phyloP scores from a whole-genome alignment of 2,888 invertebrate genomes.

The Eupithecia insigniata region DNA sequence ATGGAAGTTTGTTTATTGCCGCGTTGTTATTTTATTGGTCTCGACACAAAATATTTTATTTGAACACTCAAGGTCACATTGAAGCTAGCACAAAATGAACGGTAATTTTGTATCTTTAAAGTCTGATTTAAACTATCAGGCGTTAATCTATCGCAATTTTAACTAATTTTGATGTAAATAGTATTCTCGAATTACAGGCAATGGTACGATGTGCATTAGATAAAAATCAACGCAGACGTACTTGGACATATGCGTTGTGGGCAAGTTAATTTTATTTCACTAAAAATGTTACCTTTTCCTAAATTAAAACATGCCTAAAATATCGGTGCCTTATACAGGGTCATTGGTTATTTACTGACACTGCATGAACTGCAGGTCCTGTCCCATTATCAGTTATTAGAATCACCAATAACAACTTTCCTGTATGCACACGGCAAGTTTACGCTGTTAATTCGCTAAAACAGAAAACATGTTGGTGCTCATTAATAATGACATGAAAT shows the following conservation, averaged over 20 bases:
- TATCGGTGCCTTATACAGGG: neutral
- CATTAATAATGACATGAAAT: neutral
- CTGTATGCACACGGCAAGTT: neutral
- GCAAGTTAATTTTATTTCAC: neutral
- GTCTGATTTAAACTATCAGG: neutral
- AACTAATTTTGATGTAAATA: neutral
- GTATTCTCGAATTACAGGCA: neutral
- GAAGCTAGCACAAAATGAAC: neutral
- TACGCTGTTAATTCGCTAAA: neutral
- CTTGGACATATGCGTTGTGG: neutral
- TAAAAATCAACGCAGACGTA: neutral
- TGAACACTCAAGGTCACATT: neutral
- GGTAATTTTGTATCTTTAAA: neutral
- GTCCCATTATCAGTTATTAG: too few relatives aligned
- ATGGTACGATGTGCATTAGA: neutral
- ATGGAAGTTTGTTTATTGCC: neutral
- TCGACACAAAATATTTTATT: too few relatives aligned
- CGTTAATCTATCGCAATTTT: neutral
- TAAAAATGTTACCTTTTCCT: neutral
- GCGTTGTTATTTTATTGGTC: too few relatives aligned
- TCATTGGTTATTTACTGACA: too few relatives aligned
- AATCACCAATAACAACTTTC: too few relatives aligned
- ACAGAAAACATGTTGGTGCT: neutral
- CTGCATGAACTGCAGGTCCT: too few relatives aligned
- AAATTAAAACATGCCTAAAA: neutral